Base-by-base conservation (phyloP, 2,888 invertebrate species). In the Rugalucina vietnamica region DNA sequence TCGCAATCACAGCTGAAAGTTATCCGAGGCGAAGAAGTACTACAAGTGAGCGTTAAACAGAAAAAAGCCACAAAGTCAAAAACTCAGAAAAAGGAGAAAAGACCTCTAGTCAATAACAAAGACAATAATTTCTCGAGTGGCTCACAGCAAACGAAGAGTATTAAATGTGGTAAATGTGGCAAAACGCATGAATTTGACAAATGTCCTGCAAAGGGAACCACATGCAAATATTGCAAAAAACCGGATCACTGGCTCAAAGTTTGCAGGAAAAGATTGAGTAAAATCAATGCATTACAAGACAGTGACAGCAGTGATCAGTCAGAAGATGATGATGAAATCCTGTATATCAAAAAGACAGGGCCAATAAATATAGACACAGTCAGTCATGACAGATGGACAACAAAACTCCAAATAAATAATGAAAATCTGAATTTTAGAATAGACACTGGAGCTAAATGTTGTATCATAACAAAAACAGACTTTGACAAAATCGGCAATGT, bases 381-480 rank as follows among this genome's bases (percentile, higher is more conserved):
- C 8, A 14, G 27, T n/a, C 24, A 36, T 4, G 82, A 79, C 57
- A 79, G 79, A 54, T 82, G 82, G 82, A 14, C 57, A 14, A 70
- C 70, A 21, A 18, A 82, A 18, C 57, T 82, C 21, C 34, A 36
- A 21, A n/a, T 82, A 14, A n/a, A 36, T 21, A 39, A 72, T 24
- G n/a, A 70, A 70, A 24, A 36, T 0, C 32, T 75, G 36, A 50
- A 34, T 54, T 79, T 83, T 65, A 43, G 76, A 21, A 83, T 83
- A 34, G 79, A 79, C 70, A 83, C 83, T 21, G 83, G 83, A 12
- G 83, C 83, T 34, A 83, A 83, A 74, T 83, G 83, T 65, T 70
- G 57, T 69, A 79, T 83, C 43, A 14, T 79, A 27, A 39, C 50
- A 14, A 79, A 76, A 57, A 34, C 72, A 8, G 75, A 69, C 12